These are phyloP conservation scores for Episyrphus balteatus DNA, from an alignment of 1,140 invertebrate genomes.

Conservation along the genomic window DNA sequence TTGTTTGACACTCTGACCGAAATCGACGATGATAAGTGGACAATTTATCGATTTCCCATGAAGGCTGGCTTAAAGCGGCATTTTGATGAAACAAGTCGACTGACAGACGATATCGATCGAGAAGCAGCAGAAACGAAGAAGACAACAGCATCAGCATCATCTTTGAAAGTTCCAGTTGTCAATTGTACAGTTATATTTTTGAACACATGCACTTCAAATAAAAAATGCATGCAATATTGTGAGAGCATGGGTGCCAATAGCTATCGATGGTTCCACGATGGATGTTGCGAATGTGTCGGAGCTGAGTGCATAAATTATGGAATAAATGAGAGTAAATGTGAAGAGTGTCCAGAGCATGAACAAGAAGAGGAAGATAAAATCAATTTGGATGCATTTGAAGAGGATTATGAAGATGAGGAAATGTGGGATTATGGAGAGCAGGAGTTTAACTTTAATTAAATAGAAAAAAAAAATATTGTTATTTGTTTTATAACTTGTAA, in stretches of 20 bases:
- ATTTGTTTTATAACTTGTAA: too few species aligned
- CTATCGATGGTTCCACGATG: slow-evolving; percentile 83
- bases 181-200: slow-evolving; percentile 91
- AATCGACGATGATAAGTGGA: slow-evolving; percentile 59
- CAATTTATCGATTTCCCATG: slow-evolving; percentile 57
- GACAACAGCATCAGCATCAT: neutral
- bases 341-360: slow-evolving; percentile 26
- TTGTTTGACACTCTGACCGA: slow-evolving; percentile 76
- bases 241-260: slow-evolving; percentile 35
- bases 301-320: slow-evolving; percentile 83
- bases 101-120: slow-evolving; percentile 3
- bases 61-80: slow-evolving; percentile 16
- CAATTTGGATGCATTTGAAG: slow-evolving; percentile 3
- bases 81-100: slow-evolving; percentile 8
- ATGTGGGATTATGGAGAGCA: neutral
- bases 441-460: too few species aligned
- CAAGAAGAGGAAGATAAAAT: slow-evolving; percentile 8
- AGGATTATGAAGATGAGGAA: slow-evolving; percentile 18
- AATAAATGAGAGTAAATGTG: slow-evolving; percentile 60
- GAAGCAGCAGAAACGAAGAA: neutral
- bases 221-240: slow-evolving; percentile 51
- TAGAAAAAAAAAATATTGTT: too few species aligned
- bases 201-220: slow-evolving; percentile 76
- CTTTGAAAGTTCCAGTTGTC: slow-evolving; percentile 45
- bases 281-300: slow-evolving; percentile 89